Conservation (phyloP, 2,797 vertebrate species). For the Anomalospiza imberbis region DNA sequence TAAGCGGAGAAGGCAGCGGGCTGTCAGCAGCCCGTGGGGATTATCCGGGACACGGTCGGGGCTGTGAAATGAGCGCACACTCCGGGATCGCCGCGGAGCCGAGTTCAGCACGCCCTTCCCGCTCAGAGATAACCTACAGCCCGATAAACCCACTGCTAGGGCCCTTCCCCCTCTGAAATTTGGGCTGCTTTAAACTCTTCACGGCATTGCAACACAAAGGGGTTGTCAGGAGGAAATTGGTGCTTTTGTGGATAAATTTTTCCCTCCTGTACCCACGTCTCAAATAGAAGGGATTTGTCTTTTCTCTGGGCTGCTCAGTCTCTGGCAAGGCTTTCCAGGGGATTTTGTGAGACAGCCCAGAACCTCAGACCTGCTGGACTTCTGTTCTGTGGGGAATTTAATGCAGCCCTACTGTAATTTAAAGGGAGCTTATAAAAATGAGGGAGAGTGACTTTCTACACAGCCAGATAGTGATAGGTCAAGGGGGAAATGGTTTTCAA, state of each 20-base stretch:
- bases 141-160: neutral
- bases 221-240: neutral
- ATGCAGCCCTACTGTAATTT: neutral
- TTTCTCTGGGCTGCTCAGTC: neutral
- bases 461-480: neutral
- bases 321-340: neutral
- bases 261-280: neutral
- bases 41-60: neutral
- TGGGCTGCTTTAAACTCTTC: neutral
- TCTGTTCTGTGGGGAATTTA: neutral
- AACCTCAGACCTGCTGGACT: neutral
- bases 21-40: neutral
- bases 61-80: neutral
- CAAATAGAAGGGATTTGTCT: neutral
- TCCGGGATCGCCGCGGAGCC: neutral
- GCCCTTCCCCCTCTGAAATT: neutral
- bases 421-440: neutral
- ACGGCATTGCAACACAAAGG: neutral
- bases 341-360: neutral
- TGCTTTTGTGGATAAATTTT: neutral
- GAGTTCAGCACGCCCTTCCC: neutral
- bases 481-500: neutral
- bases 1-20: conserved; percentile 13
- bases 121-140: neutral
- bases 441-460: neutral